Base-by-base conservation (phyloP, 2,797 vertebrate genomes). In the Hoplostethus atlanticus region DNA sequence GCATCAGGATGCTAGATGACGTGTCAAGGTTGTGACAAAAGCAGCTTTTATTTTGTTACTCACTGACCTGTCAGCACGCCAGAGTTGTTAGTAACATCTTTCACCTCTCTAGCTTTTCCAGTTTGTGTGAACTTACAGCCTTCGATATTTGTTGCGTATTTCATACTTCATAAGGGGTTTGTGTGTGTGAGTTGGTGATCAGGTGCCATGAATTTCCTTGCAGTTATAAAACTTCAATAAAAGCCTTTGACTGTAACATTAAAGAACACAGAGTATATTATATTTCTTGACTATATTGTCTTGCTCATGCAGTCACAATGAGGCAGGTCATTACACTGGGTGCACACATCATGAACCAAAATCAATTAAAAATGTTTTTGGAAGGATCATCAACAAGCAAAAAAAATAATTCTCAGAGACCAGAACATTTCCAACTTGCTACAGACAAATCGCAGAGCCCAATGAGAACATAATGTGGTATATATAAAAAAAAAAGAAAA, bases 221-320 rank as follows among this genome's bases (percentile, higher is more conserved):
- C 75, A 85, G 85, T 84, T 81, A 89, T 83, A 80, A 83, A 89
- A 91, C 74, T 80, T 76, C 68, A 83, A 82, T 69, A 85, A 88
- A 90, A 91, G 81, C 77, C 71, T 83, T 87, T 84, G 80, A 86
- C 79, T 89, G 76, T 71, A 90, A 92, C 91, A 91, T 77, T 87
- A 90, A 76, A 79, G 51, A 71, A 91, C 91, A 94, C 89, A 89
- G 79, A 93, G 81, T 84, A 93, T 82, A 91, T 74, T 86, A 91
- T 87, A 89, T 85, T 81, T 89, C 64, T 87, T 61, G 81, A 92
- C 85, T 89, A 91, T 93, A 92, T 86, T 86, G 81, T 93, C 87
- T 93, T 85, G 87, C 86, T 93, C 94, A 93, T 94, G 94, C 92
- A 91, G 90, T 92, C 89, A 93, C 91, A 93, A 92, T 85, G 91